Base-by-base conservation (phyloP, 2,888 invertebrate species). In the Pheosia gnoma region DNA sequence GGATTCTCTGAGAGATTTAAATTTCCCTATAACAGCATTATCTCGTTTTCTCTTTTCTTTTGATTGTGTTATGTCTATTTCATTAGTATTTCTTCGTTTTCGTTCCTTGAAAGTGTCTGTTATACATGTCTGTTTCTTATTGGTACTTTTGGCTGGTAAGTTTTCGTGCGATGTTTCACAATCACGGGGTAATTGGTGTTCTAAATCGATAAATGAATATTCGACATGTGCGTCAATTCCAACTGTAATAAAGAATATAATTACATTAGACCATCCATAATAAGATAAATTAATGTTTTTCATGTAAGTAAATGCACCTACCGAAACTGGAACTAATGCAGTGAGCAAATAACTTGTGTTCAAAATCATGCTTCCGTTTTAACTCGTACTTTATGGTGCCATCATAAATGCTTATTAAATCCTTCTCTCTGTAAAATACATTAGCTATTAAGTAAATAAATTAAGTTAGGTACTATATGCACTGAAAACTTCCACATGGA, bases 311-410 rank as follows among this genome's bases (percentile, higher is more conserved):
- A 52, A 60, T 47, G 54, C 37, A 75, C 77, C 84, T 84, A 95
- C 95, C 95, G 85, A 94, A 94, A 68, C 82, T 89, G 56, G 95
- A 94, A 75, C 95, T 95, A 56, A 96, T 89, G 66, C 95, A 94
- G 78, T 95, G 89, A 37, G 91, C 94, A 60, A 83, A 81, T 61
- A 96, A 84, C 74, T 88, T 90, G 65, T 94, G 87, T 69, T 93
- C 89, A 57, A 78, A 80, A 38, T 67, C 74, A 59, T 87, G 84
- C 73, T 88, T 87, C 63, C 94, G 82, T 45, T 84, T 83, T 52
- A 95, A 79, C 71, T 85, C 83, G 74, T 88, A 89, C 10, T 77
- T 83, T 55, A 95, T 87, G 59, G 72, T 82, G 11, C 90, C 92
- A 75, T 93, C 88, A 70, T 93, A 92, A 7, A 94, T 70, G 55